Conservation (phyloP, 2,888 invertebrate genomes). For the Limnephilus auricula region DNA sequence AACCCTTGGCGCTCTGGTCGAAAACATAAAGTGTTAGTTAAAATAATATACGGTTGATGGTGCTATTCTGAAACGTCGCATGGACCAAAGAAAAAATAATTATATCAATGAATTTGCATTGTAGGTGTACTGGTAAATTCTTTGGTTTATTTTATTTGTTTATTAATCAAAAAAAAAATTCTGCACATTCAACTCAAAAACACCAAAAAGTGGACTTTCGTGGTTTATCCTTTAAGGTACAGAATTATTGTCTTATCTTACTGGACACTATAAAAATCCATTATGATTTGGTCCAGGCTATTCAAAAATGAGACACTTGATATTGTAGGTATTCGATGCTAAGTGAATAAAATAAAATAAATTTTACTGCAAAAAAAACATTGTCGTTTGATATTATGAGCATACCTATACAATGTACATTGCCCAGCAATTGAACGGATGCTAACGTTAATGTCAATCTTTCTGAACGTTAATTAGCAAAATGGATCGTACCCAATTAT, state of each 20-base stretch:
- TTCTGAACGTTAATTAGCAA: neutral
- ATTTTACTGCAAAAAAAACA: neutral
- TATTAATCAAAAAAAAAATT: too few relatives aligned
- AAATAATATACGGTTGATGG: neutral
- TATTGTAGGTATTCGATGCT: neutral
- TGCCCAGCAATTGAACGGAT: slow-evolving; percentile 9
- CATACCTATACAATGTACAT: neutral
- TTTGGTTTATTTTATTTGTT: neutral
- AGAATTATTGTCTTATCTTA: neutral
- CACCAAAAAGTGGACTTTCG: too few relatives aligned
- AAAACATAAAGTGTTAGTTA: neutral
- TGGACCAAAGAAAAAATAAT: neutral
- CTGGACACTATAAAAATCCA: neutral
- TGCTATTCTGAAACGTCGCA: neutral
- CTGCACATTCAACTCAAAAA: too few relatives aligned
- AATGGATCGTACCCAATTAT: slow-evolving; percentile 3
- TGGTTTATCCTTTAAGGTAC: too few relatives aligned
- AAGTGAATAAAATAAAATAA: neutral
- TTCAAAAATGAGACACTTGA: neutral
- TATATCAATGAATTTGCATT: too few relatives aligned
- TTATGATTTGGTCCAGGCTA: neutral
- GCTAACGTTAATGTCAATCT: slow-evolving; percentile 17
- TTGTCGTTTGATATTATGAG: neutral
- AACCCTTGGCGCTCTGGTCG: slow-evolving; percentile 76
- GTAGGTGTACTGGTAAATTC: neutral